phyloP scores from a whole-genome alignment of 2,888 invertebrate genomes.

The Noctua janthe region DNA sequence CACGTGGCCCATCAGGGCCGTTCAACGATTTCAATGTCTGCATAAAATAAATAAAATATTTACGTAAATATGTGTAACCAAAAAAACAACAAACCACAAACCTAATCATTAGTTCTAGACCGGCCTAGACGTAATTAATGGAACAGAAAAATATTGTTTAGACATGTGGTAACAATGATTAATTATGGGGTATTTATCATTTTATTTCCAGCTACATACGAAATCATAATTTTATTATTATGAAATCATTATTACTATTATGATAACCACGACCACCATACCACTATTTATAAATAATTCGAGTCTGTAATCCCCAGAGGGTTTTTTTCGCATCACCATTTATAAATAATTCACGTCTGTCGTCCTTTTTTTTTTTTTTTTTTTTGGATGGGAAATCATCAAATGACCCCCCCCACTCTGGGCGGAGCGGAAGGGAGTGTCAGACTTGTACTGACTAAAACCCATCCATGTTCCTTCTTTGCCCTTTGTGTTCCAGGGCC shows the following conservation, averaged over 20 bases:
- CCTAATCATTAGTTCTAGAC: not conserved
- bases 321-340: too few relatives aligned
- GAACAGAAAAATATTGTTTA: slow-evolving; percentile 22
- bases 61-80: not conserved
- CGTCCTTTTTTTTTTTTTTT: too few relatives aligned
- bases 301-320: not conserved
- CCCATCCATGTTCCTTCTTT: too few relatives aligned
- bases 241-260: not conserved
- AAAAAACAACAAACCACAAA: not conserved
- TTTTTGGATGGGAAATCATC: too few relatives aligned
- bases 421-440: too few relatives aligned
- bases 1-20: not conserved
- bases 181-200: slow-evolving; percentile 23
- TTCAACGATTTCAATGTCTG: not conserved
- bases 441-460: too few relatives aligned
- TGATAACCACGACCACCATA: too few relatives aligned
- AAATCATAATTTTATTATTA: not conserved
- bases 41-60: not conserved
- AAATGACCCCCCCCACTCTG: too few relatives aligned
- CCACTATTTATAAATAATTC: not conserved
- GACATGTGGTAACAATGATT: slow-evolving; percentile 23
- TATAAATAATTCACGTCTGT: too few relatives aligned
- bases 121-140: slow-evolving; percentile 17
- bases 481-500: too few relatives aligned
- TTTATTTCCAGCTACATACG: slow-evolving; percentile 5